phyloP scores from a whole-genome alignment of 2,888 invertebrate genomes.

The Formica aserva region DNA sequence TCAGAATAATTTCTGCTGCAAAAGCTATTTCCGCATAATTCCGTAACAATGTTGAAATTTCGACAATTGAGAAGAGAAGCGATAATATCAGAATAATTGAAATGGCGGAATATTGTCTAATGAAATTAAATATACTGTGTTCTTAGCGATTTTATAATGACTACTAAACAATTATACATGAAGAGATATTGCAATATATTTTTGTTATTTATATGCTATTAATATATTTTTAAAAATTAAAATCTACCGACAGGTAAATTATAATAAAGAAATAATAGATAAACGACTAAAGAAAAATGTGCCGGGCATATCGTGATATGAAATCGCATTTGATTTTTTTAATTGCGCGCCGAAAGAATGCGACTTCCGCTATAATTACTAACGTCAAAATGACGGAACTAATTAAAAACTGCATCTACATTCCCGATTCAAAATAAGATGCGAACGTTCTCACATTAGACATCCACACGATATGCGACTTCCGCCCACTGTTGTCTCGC shows the following conservation, averaged over 20 bases:
- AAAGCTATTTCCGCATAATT: constrained; percentile 24
- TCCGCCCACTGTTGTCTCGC: constrained; percentile 52
- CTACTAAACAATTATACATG: neutral
- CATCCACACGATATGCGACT: constrained; percentile 45
- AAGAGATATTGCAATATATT: neutral
- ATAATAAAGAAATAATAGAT: neutral
- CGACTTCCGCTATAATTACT: constrained; percentile 14
- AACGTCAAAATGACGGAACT: constrained; percentile 41
- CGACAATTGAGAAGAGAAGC: neutral
- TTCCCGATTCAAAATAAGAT: constrained; percentile 40
- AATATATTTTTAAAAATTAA: neutral
- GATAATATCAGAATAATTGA: constrained; percentile 1
- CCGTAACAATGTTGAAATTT: constrained; percentile 26
- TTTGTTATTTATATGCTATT: neutral
- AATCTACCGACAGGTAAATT: neutral
- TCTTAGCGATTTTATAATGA: neutral
- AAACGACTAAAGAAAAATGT: neutral
- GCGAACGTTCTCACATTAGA: constrained; percentile 53
- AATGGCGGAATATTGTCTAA: neutral
- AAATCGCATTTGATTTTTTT: constrained; percentile 6
- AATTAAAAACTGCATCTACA: constrained; percentile 42
- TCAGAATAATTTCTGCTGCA: constrained; percentile 18
- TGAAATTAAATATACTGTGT: neutral
- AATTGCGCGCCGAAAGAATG: constrained; percentile 30
- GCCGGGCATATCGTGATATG: neutral